phyloP scores from a whole-genome alignment of 2,797 vertebrate genomes.

The Enteromius thamalakanensis region DNA sequence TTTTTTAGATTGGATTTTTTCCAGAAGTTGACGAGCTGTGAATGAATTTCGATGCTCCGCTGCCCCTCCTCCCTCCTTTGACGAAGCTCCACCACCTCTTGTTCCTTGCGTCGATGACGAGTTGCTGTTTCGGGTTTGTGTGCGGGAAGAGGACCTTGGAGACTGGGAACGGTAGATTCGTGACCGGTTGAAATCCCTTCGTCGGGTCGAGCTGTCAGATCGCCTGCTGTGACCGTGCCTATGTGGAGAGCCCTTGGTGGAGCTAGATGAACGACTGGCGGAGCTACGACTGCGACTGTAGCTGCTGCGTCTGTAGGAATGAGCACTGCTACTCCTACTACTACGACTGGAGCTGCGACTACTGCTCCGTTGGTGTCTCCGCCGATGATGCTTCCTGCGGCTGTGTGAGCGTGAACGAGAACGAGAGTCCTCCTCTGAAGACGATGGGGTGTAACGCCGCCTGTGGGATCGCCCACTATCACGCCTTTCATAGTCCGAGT shows the following conservation, averaged over 20 bases:
- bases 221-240: constrained; percentile 77
- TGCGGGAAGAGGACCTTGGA: constrained; percentile 82
- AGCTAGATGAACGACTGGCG: constrained; percentile 86
- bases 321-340: constrained; percentile 90
- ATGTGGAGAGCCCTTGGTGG: constrained; percentile 78
- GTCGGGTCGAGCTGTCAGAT: constrained; percentile 81
- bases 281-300: constrained; percentile 91
- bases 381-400: constrained; percentile 82
- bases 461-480: constrained; percentile 81
- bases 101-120: constrained; percentile 66
- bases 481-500: constrained; percentile 87
- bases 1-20: constrained; percentile 92
- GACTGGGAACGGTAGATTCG: constrained; percentile 96
- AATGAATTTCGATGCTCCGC: constrained; percentile 87
- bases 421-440: constrained; percentile 86
- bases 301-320: constrained; percentile 90
- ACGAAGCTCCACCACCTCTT: constrained; percentile 66
- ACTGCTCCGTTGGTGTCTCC: constrained; percentile 78
- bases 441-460: constrained; percentile 87
- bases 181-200: constrained; percentile 91
- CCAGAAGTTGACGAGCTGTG: constrained; percentile 90
- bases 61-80: constrained; percentile 73
- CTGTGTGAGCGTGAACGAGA: constrained; percentile 87
- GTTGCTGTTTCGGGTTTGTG: constrained; percentile 73
- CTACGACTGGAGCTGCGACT: constrained; percentile 81